Evolutionary conservation across 2,888 invertebrate species (phyloP).

Genomic region (Sturmia bella): DNA sequence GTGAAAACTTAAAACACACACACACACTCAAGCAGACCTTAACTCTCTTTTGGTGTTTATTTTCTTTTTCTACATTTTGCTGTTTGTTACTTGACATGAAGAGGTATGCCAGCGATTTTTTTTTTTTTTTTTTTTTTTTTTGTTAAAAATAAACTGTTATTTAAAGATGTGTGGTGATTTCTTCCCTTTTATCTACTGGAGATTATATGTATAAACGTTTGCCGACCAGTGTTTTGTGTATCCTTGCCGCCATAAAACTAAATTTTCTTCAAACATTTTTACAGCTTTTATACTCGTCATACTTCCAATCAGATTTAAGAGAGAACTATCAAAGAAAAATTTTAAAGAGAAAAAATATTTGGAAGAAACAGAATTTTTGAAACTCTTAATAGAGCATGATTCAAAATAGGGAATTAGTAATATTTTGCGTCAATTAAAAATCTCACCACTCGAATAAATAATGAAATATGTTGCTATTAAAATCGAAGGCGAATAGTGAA

Average conservation of each 20-base stretch:
- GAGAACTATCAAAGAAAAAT: too few relatives aligned
- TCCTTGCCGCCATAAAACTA: slow-evolving; percentile 63
- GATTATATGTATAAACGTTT: neutral
- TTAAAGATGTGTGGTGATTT: slow-evolving; percentile 4
- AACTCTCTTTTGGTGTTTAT: slow-evolving; percentile 22
- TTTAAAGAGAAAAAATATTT: too few relatives aligned
- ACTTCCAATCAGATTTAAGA: slow-evolving; percentile 43
- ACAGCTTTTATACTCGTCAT: slow-evolving; percentile 47
- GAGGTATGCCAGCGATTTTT: slow-evolving; percentile 1
- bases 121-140: too few relatives aligned
- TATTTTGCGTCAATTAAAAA: slow-evolving; percentile 1
- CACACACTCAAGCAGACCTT: neutral
- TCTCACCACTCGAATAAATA: neutral
- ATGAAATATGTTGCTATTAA: neutral
- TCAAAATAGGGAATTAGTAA: slow-evolving; percentile 8
- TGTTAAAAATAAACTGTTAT: slow-evolving; percentile 27
- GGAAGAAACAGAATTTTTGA: neutral
- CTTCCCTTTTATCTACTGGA: neutral
- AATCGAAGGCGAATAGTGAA: neutral
- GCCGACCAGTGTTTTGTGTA: slow-evolving; percentile 21
- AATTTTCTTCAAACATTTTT: slow-evolving; percentile 11
- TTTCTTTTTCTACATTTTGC: slow-evolving; percentile 28
- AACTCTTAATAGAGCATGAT: slow-evolving; percentile 29
- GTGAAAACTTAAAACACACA: slow-evolving; percentile 8
- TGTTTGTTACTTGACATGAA: neutral